Evolutionary conservation across 2,888 invertebrate genomes (phyloP), one percentile per base, ranked within the genome.

Genomic region (Charanyca ferruginea): DNA sequence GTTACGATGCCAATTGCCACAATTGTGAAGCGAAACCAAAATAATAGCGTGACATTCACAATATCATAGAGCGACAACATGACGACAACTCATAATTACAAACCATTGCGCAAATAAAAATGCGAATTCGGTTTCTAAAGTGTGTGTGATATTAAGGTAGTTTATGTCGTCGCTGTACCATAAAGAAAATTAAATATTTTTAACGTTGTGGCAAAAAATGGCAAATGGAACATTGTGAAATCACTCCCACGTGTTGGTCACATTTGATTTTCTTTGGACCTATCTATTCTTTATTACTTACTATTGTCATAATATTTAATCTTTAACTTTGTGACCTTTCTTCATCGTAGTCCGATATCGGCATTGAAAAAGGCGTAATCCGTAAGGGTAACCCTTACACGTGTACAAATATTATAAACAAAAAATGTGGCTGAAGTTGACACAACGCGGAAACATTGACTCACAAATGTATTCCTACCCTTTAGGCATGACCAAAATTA

Each of bases 1-100:
- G 74, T 79, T 83, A 83, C 76, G 63, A 59, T 84, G 66, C 79
- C 77, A 81, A 80, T 78, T 84, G 70, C 70, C 73, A 75, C 80
- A 86, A 85, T 84, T 83, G 79, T 77, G 73, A 75, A 74, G 73
- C 64, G 74, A 77, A 81, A 83, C 71, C 69, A 72, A 80, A 77
- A 80, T 81, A 76, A 81, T 78, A 73, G 66, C 55, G 55, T 67
- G 66, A 77, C 74, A 69, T 60, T 49, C 61, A 69, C 66, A 54
- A 65, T 65, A 64, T 55, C 55, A 68, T 67, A 66, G 61, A 52
- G 35, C 49, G 55, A 59, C 64, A 77, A 61, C 64, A 77, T 64
- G 60, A 57, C 60, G 58, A 70, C 60, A 45, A 65, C 53, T 59
- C 68, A 62, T 73, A 44, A 79, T 69, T 66, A 48, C 77, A 41